These are phyloP conservation scores for Protobothrops mucrosquamatus DNA, from an alignment of 2,113 vertebrate species.

Conservation along the genomic window DNA sequence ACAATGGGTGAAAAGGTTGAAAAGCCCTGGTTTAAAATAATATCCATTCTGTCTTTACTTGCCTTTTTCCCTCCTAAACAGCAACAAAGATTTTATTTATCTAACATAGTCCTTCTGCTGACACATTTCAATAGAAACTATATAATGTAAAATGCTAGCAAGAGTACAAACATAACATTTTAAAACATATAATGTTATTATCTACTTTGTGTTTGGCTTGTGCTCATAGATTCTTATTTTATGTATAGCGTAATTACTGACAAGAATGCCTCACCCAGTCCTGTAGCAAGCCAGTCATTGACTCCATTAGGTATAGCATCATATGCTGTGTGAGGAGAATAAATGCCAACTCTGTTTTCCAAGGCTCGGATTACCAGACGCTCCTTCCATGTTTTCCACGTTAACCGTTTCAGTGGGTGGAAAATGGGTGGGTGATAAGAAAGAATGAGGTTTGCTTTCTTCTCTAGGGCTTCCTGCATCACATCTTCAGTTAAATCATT, in stretches of 20 bases:
- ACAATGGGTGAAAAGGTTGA: too few relatives aligned
- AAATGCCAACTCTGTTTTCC: slow-evolving; percentile 84
- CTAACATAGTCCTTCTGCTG: neutral
- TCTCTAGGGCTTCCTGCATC: slow-evolving; percentile 84
- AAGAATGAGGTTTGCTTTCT: slow-evolving; percentile 81
- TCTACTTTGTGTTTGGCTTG: neutral
- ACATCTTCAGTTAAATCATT: slow-evolving; percentile 88
- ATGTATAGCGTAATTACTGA: neutral
- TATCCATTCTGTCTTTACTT: neutral
- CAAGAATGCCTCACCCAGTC: slow-evolving; percentile 71
- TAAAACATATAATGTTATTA: neutral
- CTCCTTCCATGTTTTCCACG: slow-evolving; percentile 87
- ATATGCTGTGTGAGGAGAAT: slow-evolving; percentile 90
- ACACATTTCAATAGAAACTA: neutral
- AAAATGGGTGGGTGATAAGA: slow-evolving; percentile 95
- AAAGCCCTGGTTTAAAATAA: neutral
- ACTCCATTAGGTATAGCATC: slow-evolving; percentile 85
- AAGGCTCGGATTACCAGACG: slow-evolving; percentile 81
- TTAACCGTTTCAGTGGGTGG: slow-evolving; percentile 78
- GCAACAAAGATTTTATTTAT: neutral
- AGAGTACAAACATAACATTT: neutral
- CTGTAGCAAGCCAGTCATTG: slow-evolving; percentile 86
- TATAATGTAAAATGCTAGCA: neutral
- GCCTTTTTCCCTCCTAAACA: neutral
- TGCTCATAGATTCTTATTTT: neutral